Evolutionary conservation across 2,113 vertebrate genomes (phyloP), one percentile per base, ranked within the genome.

Genomic region (Nesoenas mayeri): DNA sequence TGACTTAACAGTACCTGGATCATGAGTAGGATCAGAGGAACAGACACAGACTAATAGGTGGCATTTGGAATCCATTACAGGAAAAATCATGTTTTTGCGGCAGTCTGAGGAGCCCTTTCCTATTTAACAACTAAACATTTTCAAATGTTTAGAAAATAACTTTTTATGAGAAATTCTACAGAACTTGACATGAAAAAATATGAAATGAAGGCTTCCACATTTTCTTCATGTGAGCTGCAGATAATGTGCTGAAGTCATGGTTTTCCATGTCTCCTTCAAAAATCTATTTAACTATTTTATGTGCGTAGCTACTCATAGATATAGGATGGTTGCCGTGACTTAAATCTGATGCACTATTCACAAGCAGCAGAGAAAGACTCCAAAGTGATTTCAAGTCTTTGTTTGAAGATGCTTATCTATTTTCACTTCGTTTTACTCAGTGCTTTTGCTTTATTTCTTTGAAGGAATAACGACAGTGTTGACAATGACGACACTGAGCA

Each of bases 401-500:
- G 40, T 62, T 58, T 57, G 17, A 79, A 69, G 4, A 21, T 31
- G 31, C 40, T 42, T 92, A 14, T 14, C 21, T 79, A 6, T 89
- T 51, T 34, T 85, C 15, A 5, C 65, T 93, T 32, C 71, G 26
- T 71, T 84, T 69, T 95, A 3, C 34, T 50, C 6, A 54, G n/a
- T 83, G 34, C 51, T 78, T 96, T 95, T 97, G 12, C 58, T 96
- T 91, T 97, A 62, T 97, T 94, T 57, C 94, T 95, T 96, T 94
- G 6, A 97, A 99, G 99, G 99, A 75, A 99, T 99, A 96, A 99
- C 99, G 74, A 99, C 99, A 2, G 99, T 99, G 79, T 98, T 99
- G 96, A 99, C 99, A 66, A 99, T 99, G 99, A 99, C 99, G 6
- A 99, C 99, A 0, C 97, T 99, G 82, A 99, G 99, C 86, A 99